Conservation (phyloP, 2,888 invertebrate genomes). For the Cheilosia impressa region DNA sequence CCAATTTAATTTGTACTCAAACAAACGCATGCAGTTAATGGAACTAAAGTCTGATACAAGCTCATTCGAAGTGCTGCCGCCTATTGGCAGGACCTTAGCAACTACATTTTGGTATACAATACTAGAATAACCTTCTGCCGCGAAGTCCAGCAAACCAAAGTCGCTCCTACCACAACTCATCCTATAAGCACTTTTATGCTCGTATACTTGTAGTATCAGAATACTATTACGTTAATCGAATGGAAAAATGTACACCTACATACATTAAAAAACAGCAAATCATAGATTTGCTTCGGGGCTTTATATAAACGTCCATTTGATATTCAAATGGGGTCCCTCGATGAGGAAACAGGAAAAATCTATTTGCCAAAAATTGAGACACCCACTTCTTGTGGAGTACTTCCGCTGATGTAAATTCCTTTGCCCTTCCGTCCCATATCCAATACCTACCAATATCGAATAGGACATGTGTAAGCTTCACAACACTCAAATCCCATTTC, state of each 20-base stretch:
- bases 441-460: not conserved
- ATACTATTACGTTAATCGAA: too few relatives aligned
- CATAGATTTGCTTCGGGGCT: constrained; percentile 37
- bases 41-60: too few relatives aligned
- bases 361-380: constrained; percentile 59
- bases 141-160: too few relatives aligned
- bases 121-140: too few relatives aligned
- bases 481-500: constrained; percentile 59
- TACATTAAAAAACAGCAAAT: constrained; percentile 37
- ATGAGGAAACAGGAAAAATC: constrained; percentile 65
- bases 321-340: constrained; percentile 42
- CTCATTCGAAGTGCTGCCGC: too few relatives aligned
- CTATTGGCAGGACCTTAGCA: too few relatives aligned
- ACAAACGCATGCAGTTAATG: too few relatives aligned
- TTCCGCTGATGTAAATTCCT: constrained; percentile 51
- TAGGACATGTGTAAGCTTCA: constrained; percentile 53
- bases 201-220: too few relatives aligned
- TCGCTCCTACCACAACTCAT: too few relatives aligned
- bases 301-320: not conserved
- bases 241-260: not conserved
- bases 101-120: too few relatives aligned
- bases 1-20: too few relatives aligned
- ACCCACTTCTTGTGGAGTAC: constrained; percentile 44
- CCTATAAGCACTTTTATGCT: too few relatives aligned
- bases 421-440: not conserved